Evolutionary conservation across 2,888 invertebrate genomes (phyloP).

Genomic region (Archips xylosteana): DNA sequence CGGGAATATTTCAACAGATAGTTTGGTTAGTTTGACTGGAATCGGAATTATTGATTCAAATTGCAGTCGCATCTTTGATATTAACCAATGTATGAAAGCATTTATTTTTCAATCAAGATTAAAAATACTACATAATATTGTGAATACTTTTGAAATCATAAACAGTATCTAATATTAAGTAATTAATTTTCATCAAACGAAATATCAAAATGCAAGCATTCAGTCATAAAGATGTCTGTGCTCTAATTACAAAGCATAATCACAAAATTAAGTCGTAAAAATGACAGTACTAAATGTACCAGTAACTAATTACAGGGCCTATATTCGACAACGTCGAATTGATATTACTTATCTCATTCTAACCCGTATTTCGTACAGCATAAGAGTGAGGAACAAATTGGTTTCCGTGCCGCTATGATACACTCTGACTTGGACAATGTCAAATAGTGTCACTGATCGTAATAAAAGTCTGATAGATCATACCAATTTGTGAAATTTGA

Average conservation of each 20-base stretch:
- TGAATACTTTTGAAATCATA: too few species aligned
- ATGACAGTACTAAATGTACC: background rate
- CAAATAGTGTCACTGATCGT: background rate
- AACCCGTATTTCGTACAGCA: background rate
- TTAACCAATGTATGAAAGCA: too few species aligned
- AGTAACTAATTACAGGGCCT: conserved; percentile 7
- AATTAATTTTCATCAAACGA: too few species aligned
- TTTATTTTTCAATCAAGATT: too few species aligned
- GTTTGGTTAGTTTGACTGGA: too few species aligned
- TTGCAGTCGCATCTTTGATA: too few species aligned
- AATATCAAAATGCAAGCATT: background rate
- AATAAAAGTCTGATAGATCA: conserved; percentile 1
- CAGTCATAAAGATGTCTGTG: background rate
- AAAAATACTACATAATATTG: too few species aligned
- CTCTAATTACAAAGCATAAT: conserved; percentile 6
- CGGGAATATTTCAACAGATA: too few species aligned
- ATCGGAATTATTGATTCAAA: too few species aligned
- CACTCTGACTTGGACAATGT: background rate
- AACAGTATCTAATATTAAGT: too few species aligned
- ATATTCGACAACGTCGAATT: background rate
- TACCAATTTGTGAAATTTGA: too few species aligned
- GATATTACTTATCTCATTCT: background rate
- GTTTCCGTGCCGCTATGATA: background rate
- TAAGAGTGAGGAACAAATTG: background rate
- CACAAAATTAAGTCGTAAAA: conserved; percentile 17